Conservation (phyloP, 2,888 invertebrate species). For the Eledona agricola region DNA sequence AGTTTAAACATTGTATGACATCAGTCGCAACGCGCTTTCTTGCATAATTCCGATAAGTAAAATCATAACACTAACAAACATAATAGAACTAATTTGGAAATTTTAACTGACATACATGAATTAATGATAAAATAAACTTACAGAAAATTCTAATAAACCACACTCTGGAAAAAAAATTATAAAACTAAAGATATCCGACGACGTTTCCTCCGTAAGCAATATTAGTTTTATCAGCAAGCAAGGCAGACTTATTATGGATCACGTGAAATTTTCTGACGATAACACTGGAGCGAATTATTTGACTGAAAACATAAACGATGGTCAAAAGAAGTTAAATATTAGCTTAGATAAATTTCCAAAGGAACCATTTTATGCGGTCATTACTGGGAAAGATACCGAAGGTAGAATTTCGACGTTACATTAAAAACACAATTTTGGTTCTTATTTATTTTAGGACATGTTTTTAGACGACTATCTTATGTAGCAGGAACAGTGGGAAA, state of each 20-base stretch:
- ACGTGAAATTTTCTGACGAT: conserved; percentile 41
- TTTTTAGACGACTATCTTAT: conserved; percentile 51
- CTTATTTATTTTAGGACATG: conserved; percentile 52
- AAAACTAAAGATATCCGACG: conserved; percentile 45
- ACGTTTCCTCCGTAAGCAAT: conserved; percentile 43
- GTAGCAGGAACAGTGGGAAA: conserved; percentile 42
- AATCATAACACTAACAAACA: neutral
- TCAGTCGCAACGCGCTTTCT: conserved; percentile 5
- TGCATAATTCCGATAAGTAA: neutral
- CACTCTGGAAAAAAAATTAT: conserved; percentile 37
- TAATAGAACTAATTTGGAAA: neutral
- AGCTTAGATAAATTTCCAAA: conserved; percentile 44
- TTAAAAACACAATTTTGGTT: conserved; percentile 6
- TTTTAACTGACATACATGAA: neutral
- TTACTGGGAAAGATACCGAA: conserved; percentile 52
- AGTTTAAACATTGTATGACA: too few species aligned
- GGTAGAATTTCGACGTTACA: conserved; percentile 42
- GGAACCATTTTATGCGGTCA: conserved; percentile 48
- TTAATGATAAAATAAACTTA: neutral
- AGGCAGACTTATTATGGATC: conserved; percentile 41
- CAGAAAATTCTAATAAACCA: neutral
- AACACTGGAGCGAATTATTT: conserved; percentile 36
- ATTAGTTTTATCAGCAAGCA: conserved; percentile 44
- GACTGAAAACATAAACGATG: conserved; percentile 37
- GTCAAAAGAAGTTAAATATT: conserved; percentile 45